Percentiles rank a stretch among this genome's conserved stretches.
Evolutionary conservation across 2,113 vertebrate genomes (phyloP).

Genomic region (Chelonoidis abingdonii): DNA sequence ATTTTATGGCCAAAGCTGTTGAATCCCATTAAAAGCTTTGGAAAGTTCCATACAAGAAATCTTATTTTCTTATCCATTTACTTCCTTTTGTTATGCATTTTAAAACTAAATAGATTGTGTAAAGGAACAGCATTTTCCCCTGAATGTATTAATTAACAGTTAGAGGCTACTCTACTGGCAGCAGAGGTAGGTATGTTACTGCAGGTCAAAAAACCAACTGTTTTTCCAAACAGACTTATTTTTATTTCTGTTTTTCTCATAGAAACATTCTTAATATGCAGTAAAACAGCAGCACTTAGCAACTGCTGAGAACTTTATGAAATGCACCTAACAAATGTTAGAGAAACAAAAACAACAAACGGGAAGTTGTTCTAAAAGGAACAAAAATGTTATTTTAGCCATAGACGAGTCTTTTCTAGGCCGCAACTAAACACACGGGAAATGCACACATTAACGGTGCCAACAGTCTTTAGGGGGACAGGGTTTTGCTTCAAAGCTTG

Average conservation of each 20-base stretch:
- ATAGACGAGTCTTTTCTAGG: accelerated
- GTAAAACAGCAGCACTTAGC: not conserved
- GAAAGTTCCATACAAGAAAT: conserved; percentile 9
- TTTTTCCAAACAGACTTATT: not conserved
- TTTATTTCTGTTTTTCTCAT: not conserved
- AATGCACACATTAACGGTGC: not conserved
- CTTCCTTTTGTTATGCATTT: not conserved
- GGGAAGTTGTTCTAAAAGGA: conserved; percentile 6
- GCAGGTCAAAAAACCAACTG: not conserved
- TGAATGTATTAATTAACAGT: accelerated
- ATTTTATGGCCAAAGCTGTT: conserved; percentile 20
- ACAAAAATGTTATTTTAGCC: not conserved
- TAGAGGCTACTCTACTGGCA: accelerated
- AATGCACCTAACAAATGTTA: not conserved
- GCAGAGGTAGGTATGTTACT: not conserved
- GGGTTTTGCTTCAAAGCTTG: conserved; percentile 47
- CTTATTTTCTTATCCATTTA: not conserved
- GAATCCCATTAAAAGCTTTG: conserved; percentile 19
- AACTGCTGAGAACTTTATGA: not conserved
- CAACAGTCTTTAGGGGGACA: not conserved
- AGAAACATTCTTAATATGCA: not conserved
- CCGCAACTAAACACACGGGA: accelerated
- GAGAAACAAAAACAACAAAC: not conserved
- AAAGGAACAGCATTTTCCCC: not conserved
- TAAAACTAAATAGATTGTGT: not conserved